A percentile compares a stretch with the other conserved stretches of the same genome.
phyloP scores from a whole-genome alignment of 2,113 vertebrate species.

The Myiagra hebetior region DNA sequence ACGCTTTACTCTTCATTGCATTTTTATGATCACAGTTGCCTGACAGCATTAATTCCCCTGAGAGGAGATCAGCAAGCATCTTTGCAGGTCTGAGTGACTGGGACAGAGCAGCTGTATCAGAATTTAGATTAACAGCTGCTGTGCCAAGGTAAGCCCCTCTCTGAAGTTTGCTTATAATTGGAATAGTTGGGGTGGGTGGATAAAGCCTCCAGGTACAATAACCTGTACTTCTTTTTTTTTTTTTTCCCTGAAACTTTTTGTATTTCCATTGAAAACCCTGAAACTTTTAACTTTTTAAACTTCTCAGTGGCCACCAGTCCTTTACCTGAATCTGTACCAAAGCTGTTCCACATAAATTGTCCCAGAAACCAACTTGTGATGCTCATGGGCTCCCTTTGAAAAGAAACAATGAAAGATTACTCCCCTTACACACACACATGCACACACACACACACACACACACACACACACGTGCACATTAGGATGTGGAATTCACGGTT shows the following conservation, averaged over 20 bases:
- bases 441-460: background rate
- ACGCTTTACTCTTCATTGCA: background rate
- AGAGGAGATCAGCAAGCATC: background rate
- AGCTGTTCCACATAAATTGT: background rate
- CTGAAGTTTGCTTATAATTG: background rate
- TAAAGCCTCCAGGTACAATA: background rate
- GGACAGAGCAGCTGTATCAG: background rate
- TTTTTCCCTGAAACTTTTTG: background rate
- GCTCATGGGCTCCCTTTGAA: background rate
- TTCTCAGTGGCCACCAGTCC: background rate
- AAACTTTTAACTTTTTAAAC: background rate
- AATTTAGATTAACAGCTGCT: background rate
- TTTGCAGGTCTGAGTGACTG: background rate
- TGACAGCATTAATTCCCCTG: background rate
- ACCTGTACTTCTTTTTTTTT: background rate
- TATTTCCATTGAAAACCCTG: background rate
- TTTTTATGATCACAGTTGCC: background rate
- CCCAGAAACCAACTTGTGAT: background rate
- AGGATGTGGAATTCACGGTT: background rate
- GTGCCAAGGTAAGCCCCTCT: background rate
- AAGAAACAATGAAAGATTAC: background rate
- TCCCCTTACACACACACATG: background rate
- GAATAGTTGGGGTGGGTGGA: background rate
- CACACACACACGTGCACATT: background rate
- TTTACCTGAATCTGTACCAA: background rate